Conservation (phyloP, 2,888 invertebrate genomes). For the Omphaloscelis lunosa region DNA sequence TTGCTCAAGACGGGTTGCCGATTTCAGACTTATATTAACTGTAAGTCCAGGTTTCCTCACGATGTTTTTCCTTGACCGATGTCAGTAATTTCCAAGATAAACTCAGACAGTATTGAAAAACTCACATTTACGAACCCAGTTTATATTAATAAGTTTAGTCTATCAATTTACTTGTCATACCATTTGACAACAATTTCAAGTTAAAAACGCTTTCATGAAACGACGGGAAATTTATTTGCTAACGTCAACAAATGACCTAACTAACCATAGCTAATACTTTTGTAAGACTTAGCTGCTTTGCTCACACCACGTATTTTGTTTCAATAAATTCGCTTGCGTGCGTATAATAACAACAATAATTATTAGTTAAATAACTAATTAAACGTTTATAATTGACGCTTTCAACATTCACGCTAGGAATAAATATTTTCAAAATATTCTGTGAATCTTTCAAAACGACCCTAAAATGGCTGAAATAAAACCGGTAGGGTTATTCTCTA, state of each 20-base stretch:
- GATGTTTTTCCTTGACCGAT: too few relatives aligned
- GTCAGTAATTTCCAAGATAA: too few relatives aligned
- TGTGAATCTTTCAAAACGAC: not conserved
- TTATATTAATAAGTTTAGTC: too few relatives aligned
- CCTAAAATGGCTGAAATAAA: not conserved
- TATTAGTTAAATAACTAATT: slow-evolving; percentile 51
- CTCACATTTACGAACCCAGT: too few relatives aligned
- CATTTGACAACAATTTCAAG: too few relatives aligned
- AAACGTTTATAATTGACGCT: slow-evolving; percentile 44
- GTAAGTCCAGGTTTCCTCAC: too few relatives aligned
- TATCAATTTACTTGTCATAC: too few relatives aligned
- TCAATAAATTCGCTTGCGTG: slow-evolving; percentile 51
- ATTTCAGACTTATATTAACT: too few relatives aligned
- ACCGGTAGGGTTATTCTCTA: not conserved
- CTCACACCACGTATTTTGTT: slow-evolving; percentile 16
- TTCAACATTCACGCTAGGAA: slow-evolving; percentile 42
- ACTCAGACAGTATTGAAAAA: too few relatives aligned
- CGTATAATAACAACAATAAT: slow-evolving; percentile 47
- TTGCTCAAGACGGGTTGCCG: too few relatives aligned
- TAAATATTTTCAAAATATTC: slow-evolving; percentile 18
- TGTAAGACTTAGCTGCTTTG: slow-evolving; percentile 26
- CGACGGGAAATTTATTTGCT: too few relatives aligned
- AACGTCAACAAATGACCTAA: not conserved
- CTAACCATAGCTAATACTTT: slow-evolving; percentile 10
- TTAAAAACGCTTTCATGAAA: not conserved